Percentiles rank a stretch among this genome's conserved stretches.
These are phyloP conservation scores for Centropristis striata DNA, from an alignment of 2,113 vertebrate genomes.

Conservation along the genomic window DNA sequence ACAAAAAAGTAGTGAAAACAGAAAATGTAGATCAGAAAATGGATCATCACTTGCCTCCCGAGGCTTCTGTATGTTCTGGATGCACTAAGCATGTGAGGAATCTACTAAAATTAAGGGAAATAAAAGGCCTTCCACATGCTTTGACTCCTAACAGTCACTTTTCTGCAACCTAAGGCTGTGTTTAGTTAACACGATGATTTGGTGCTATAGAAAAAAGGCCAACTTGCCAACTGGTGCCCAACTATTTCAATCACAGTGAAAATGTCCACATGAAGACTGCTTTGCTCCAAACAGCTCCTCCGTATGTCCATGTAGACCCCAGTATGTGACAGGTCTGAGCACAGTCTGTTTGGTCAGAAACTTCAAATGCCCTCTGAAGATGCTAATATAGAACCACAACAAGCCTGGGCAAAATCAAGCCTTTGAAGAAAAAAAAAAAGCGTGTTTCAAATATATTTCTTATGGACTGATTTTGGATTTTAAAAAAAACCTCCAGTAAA, in stretches of 20 bases:
- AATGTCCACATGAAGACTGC: constrained; percentile 1
- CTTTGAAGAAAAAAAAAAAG: neutral
- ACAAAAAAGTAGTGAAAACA: too few relatives aligned
- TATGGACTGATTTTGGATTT: constrained; percentile 44
- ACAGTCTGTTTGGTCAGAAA: constrained; percentile 5
- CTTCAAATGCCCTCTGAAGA: constrained; percentile 21
- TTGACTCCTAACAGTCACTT: neutral
- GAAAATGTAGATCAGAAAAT: too few relatives aligned
- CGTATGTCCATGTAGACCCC: neutral
- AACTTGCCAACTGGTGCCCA: constrained; percentile 1
- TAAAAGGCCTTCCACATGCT: constrained; percentile 5
- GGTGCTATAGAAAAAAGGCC: neutral
- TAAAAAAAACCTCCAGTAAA: constrained; percentile 29
- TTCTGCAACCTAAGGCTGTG: neutral
- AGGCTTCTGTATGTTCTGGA: neutral
- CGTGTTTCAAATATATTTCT: constrained; percentile 6
- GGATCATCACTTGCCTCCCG: too few relatives aligned
- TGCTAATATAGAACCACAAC: neutral
- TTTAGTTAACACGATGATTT: neutral
- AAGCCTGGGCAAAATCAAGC: neutral
- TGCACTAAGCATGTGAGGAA: neutral
- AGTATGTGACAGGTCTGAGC: constrained; percentile 1
- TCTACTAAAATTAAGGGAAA: neutral
- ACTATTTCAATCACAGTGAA: constrained; percentile 6
- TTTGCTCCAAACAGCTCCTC: neutral